Percentiles rank a stretch among this genome's conserved stretches.
Conservation (phyloP, 2,797 vertebrate species). For the Helostoma temminkii region DNA sequence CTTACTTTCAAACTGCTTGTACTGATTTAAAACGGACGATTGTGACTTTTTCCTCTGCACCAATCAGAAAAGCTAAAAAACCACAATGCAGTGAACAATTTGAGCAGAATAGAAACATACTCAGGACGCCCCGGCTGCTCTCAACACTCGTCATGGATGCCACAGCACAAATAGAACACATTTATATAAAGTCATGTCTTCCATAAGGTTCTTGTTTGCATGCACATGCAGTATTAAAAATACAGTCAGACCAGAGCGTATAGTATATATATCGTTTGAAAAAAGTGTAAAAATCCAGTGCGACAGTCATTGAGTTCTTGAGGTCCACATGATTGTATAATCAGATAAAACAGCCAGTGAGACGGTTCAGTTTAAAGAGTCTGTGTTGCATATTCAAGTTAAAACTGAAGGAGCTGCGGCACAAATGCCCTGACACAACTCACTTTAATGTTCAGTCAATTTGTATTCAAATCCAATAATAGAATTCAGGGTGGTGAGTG, state of each 20-base stretch:
- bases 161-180: constrained; percentile 78
- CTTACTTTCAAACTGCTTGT: constrained; percentile 1
- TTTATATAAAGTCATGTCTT: constrained; percentile 74
- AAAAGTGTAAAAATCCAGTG: constrained; percentile 86
- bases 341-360: constrained; percentile 74
- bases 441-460: not conserved
- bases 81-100: not conserved
- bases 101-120: not conserved
- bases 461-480: constrained; percentile 41
- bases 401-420: constrained; percentile 51
- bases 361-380: constrained; percentile 73
- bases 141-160: constrained; percentile 55
- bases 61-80: constrained; percentile 9
- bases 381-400: constrained; percentile 71
- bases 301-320: constrained; percentile 86
- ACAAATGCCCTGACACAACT: constrained; percentile 32
- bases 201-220: constrained; percentile 73
- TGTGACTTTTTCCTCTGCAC: not conserved
- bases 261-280: constrained; percentile 67
- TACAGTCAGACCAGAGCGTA: constrained; percentile 80
- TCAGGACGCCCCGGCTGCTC: constrained; percentile 60
- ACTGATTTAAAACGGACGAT: constrained; percentile 4
- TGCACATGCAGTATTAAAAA: constrained; percentile 88
- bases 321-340: constrained; percentile 83
- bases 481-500: constrained; percentile 28